These are phyloP conservation scores for Cyclura pinguis DNA, from an alignment of 2,797 vertebrate genomes.

Conservation along the genomic window DNA sequence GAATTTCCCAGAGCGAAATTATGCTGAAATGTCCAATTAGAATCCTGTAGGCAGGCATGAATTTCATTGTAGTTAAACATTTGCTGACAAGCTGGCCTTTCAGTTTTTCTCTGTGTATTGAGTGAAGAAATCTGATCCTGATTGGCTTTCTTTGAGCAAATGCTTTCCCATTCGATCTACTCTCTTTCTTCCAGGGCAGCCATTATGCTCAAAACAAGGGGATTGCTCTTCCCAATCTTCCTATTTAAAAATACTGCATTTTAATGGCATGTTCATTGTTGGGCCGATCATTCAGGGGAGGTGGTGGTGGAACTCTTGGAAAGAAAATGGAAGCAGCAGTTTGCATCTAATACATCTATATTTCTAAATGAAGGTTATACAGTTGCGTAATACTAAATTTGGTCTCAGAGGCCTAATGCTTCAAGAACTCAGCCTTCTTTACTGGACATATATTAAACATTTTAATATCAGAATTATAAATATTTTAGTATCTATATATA, in stretches of 20 bases:
- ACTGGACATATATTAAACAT: slow-evolving; percentile 51
- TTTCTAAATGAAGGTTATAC: slow-evolving; percentile 46
- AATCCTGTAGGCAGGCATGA: slow-evolving; percentile 79
- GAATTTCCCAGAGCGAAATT: slow-evolving; percentile 64
- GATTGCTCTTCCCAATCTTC: not conserved
- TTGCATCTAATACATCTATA: slow-evolving; percentile 36
- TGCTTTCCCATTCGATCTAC: slow-evolving; percentile 82
- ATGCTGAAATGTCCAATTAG: slow-evolving; percentile 70
- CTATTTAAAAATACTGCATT: slow-evolving; percentile 35
- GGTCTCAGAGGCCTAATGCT: slow-evolving; percentile 13
- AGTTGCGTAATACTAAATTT: slow-evolving; percentile 47
- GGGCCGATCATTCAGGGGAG: slow-evolving; percentile 16
- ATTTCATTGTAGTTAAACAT: slow-evolving; percentile 84
- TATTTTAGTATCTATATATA: slow-evolving; percentile 54
- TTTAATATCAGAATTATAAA: slow-evolving; percentile 64
- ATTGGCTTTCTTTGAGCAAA: slow-evolving; percentile 83
- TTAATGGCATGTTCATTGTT: slow-evolving; percentile 47
- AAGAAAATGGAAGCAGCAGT: slow-evolving; percentile 35
- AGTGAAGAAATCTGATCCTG: slow-evolving; percentile 84
- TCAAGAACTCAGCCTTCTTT: slow-evolving; percentile 36
- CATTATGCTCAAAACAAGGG: slow-evolving; percentile 79
- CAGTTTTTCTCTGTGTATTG: slow-evolving; percentile 79
- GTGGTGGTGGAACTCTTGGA: not conserved
- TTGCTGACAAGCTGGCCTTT: slow-evolving; percentile 87
- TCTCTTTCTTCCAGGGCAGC: slow-evolving; percentile 79